Conservation (phyloP, 1,140 invertebrate genomes). For the Zaprionus tsacasi region DNA sequence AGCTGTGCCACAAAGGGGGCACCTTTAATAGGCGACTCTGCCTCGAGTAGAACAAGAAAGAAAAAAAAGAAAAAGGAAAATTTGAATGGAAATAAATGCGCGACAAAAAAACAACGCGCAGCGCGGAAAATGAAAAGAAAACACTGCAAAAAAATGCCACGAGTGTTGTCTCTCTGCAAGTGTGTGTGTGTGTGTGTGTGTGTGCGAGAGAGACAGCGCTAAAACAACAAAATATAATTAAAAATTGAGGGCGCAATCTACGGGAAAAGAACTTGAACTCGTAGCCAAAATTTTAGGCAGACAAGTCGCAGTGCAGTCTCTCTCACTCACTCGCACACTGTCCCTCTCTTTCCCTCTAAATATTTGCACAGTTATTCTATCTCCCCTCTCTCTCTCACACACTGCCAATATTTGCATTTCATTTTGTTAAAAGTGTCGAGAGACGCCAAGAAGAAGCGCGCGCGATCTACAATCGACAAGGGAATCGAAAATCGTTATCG, state of each 20-base stretch:
- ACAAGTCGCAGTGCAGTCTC: constrained; percentile 26
- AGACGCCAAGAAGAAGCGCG: neutral
- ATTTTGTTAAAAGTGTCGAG: constrained; percentile 60
- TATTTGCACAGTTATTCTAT: constrained; percentile 55
- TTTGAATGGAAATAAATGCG: constrained; percentile 31
- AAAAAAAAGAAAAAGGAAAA: neutral
- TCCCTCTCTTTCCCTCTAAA: constrained; percentile 55
- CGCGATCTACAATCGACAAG: constrained; percentile 7
- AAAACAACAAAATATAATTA: constrained; percentile 51
- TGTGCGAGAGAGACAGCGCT: neutral
- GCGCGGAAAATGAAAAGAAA: constrained; percentile 68
- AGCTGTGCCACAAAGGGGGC: constrained; percentile 8
- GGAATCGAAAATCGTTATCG: neutral
- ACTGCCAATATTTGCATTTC: constrained; percentile 70
- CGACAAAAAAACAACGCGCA: constrained; percentile 17
- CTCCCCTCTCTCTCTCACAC: neutral
- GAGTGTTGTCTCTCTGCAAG: neutral
- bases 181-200: constrained; percentile 9
- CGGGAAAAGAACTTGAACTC: constrained; percentile 21
- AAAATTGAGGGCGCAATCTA: constrained; percentile 37
- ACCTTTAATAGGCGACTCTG: constrained; percentile 34
- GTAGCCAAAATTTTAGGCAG: constrained; percentile 15
- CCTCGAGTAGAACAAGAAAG: neutral
- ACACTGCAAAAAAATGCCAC: constrained; percentile 44
- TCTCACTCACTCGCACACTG: constrained; percentile 4